A percentile compares a stretch with the other conserved stretches of the same genome.
These are phyloP conservation scores for Aporophyla nigra DNA, from an alignment of 2,888 invertebrate species.

Conservation along the genomic window DNA sequence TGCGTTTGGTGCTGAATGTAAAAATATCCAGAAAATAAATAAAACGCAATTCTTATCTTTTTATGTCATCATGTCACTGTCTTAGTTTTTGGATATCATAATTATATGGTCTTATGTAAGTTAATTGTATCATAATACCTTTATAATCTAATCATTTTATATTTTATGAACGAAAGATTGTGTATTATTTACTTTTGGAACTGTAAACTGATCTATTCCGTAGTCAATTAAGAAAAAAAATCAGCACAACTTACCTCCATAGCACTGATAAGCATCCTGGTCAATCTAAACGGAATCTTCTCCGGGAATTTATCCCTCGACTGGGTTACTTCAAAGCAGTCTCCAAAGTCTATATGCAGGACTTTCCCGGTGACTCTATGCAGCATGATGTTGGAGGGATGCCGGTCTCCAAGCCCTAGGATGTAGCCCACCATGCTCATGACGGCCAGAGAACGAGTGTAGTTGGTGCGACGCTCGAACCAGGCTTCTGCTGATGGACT, in stretches of 20 bases:
- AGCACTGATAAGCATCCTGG: conserved; percentile 99
- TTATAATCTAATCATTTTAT: background rate
- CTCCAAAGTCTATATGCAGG: conserved; percentile 99
- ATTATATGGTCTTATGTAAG: conserved; percentile 17
- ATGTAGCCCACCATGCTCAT: conserved; percentile 99
- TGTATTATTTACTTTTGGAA: background rate
- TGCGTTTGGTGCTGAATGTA: background rate
- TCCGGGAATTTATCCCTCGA: conserved; percentile 99
- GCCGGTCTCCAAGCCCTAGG: conserved; percentile 98
- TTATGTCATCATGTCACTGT: background rate
- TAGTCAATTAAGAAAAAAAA: background rate
- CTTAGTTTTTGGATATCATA: conserved; percentile 21
- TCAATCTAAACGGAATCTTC: conserved; percentile 98
- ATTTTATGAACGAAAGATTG: background rate
- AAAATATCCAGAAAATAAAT: background rate
- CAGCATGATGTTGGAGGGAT: conserved; percentile 99
- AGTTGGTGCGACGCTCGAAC: conserved; percentile 99
- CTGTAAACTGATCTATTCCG: background rate
- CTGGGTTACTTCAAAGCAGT: conserved; percentile 99
- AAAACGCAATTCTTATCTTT: conserved; percentile 4
- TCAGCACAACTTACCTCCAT: conserved; percentile 93
- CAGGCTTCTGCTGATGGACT: conserved; percentile 99
- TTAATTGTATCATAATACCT: conserved; percentile 26
- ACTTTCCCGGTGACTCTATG: conserved; percentile 99
- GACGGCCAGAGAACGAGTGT: conserved; percentile 98